A percentile compares a stretch with the other conserved stretches of the same genome.
These are phyloP conservation scores for Hipparchia sbordonii DNA, from an alignment of 2,888 invertebrate genomes.

Conservation along the genomic window DNA sequence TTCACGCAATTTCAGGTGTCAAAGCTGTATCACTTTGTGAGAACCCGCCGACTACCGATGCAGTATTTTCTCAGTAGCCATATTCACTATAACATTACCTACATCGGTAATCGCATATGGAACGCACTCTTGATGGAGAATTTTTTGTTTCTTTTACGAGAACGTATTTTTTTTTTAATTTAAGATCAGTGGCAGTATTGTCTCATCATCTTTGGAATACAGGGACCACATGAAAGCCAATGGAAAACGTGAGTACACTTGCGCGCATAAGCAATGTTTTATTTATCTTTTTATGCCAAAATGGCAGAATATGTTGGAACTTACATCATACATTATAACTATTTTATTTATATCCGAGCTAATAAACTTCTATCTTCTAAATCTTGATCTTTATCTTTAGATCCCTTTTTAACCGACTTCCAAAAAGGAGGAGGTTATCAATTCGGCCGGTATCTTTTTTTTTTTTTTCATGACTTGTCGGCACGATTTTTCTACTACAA, in stretches of 20 bases:
- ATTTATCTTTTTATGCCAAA: not conserved
- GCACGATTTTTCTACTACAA: no score
- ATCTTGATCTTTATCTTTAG: no score
- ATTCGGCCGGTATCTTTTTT: no score
- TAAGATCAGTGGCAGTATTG: conserved; percentile 56
- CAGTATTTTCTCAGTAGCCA: not conserved
- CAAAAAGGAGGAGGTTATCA: no score
- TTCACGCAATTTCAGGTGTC: conserved; percentile 21
- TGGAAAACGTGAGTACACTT: conserved; percentile 77
- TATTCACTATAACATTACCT: not conserved
- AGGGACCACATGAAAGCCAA: conserved; percentile 67
- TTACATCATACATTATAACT: no score
- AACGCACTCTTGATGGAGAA: not conserved
- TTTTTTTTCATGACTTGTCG: no score
- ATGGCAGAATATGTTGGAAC: no score
- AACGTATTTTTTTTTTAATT: conserved; percentile 36
- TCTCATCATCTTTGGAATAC: conserved; percentile 66
- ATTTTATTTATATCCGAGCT: no score
- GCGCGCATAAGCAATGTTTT: conserved; percentile 3
- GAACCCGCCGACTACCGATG: not conserved
- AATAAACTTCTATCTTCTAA: no score
- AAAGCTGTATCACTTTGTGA: conserved; percentile 5
- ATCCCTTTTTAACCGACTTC: no score
- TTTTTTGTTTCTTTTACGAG: not conserved
- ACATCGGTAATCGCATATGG: not conserved